Evolutionary conservation across 2,888 invertebrate genomes (phyloP).

Genomic region (Nudaria mundana): DNA sequence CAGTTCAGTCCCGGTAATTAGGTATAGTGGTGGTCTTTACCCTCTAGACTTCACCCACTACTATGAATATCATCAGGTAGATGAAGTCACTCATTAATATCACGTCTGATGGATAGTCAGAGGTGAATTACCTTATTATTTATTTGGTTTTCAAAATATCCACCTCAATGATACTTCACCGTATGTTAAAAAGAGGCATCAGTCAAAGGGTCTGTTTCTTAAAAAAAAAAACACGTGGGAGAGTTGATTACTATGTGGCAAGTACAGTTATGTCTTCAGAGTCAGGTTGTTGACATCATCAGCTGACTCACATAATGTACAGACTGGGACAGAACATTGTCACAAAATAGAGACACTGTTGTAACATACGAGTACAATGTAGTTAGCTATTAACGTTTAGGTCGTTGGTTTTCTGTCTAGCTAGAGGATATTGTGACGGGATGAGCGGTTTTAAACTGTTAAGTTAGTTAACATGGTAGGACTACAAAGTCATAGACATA

Average conservation of each 20-base stretch:
- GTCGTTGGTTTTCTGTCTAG: background rate
- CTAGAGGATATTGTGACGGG: background rate
- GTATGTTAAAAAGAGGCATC: no score
- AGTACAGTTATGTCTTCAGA: background rate
- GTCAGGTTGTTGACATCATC: background rate
- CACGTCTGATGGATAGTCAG: no score
- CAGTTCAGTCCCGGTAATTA: no score
- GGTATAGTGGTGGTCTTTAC: no score
- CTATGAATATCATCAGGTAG: no score
- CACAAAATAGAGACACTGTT: slow-evolving; percentile 2
- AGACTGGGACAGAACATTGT: slow-evolving; percentile 1
- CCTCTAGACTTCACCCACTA: no score
- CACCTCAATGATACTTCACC: no score
- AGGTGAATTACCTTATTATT: no score
- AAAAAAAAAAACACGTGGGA: no score
- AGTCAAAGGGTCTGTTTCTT: no score
- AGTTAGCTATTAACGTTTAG: slow-evolving; percentile 2
- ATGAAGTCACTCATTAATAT: no score
- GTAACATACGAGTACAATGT: background rate
- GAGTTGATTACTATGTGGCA: background rate
- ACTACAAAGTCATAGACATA: background rate
- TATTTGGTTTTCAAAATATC: no score
- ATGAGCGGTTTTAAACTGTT: background rate
- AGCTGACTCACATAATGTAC: background rate
- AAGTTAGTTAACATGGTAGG: background rate